phyloP scores from a whole-genome alignment of 1,140 invertebrate species.

The Aculops lycopersici region DNA sequence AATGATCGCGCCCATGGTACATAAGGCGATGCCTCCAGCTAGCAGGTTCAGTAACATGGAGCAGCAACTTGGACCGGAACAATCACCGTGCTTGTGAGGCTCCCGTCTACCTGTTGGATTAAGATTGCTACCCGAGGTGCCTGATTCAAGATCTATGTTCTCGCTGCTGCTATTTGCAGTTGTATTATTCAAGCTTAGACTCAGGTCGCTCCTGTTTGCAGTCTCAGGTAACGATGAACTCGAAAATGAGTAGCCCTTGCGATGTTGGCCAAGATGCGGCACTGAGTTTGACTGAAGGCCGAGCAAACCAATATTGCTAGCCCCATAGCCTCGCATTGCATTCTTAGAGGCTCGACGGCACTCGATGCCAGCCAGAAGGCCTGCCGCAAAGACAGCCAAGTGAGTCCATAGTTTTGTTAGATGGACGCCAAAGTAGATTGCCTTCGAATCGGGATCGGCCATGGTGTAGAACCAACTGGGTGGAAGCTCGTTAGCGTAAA shows the following conservation, averaged over 20 bases:
- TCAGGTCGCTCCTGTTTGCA: too few species aligned
- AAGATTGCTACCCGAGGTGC: not conserved
- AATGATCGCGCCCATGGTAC: not conserved
- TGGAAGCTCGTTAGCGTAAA: conserved; percentile 10
- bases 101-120: too few species aligned
- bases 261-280: not conserved
- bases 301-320: too few species aligned
- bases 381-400: conserved; percentile 7
- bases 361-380: conserved; percentile 4
- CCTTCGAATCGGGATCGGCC: conserved; percentile 10
- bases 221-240: too few species aligned
- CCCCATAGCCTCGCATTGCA: too few species aligned
- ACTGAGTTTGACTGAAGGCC: not conserved
- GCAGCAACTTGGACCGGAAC: not conserved
- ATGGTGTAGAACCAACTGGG: conserved; percentile 10
- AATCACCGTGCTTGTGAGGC: too few species aligned
- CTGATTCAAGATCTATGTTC: conserved; percentile 1
- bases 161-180: not conserved
- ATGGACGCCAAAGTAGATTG: conserved; percentile 7
- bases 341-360: not conserved
- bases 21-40: not conserved
- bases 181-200: conserved; percentile 1
- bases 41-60: not conserved
- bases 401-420: conserved; percentile 9
- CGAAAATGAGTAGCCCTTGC: not conserved